Evolutionary conservation across 2,113 vertebrate genomes (phyloP).

Genomic region (Strix aluco): DNA sequence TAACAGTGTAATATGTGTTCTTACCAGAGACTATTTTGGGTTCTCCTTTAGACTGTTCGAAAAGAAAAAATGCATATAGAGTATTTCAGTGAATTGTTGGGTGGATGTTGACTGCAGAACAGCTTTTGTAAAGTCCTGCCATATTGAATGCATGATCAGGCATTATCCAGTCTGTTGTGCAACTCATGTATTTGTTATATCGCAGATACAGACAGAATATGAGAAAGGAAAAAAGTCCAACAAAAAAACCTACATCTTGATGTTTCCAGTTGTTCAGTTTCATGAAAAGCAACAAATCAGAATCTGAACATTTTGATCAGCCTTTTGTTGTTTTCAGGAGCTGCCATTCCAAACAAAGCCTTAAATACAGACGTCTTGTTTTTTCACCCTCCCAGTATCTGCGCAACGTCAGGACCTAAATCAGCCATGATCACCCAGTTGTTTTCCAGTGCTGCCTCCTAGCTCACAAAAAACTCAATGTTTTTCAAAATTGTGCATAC

Average conservation of each 20-base stretch:
- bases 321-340: neutral
- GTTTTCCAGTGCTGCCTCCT: neutral
- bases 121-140: neutral
- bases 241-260: neutral
- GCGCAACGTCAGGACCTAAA: neutral
- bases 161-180: neutral
- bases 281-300: neutral
- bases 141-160: neutral
- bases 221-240: neutral
- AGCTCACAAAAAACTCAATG: neutral
- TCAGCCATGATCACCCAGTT: neutral
- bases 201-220: neutral
- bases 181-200: neutral
- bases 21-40: neutral
- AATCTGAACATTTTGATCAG: neutral
- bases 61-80: neutral
- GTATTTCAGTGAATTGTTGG: neutral
- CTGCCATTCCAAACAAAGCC: neutral
- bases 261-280: neutral
- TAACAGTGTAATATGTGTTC: neutral
- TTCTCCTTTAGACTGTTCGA: neutral
- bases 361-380: neutral
- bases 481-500: neutral
- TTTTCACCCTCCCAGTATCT: neutral
- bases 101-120: neutral